Evolutionary conservation across 92 coral and sea anemone species (phyloP), one percentile per base, ranked within the genome.

Genomic region (Heliopora coerulea): DNA sequence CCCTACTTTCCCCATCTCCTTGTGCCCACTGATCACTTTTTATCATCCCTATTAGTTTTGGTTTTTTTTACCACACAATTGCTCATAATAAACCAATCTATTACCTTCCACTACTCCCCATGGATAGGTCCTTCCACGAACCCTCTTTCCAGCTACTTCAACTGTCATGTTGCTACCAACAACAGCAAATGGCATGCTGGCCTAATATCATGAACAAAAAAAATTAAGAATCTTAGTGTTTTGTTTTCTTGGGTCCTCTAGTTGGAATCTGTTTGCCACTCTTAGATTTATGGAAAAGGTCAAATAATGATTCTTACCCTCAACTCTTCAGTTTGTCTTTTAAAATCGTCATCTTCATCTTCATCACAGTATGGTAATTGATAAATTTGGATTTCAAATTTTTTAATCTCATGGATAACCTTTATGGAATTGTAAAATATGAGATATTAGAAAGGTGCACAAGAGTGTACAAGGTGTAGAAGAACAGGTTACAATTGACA

Each of bases 21-120:
- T n/a, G n/a, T n/a, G n/a, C n/a, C n/a, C n/a, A n/a, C n/a, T n/a
- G n/a, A n/a, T n/a, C n/a, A n/a, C n/a, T n/a, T n/a, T n/a, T n/a
- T n/a, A n/a, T n/a, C n/a, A n/a, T n/a, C n/a, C n/a, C n/a, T n/a
- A n/a, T n/a, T n/a, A n/a, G n/a, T n/a, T n/a, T n/a, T n/a, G 23
- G 31, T 24, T 33, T 52, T 19, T 50, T 63, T 33, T 24, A 31
- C 8, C 32, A 27, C 17, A 21, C 63, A 14, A 57, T 14, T 21
- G 14, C 3, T 14, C 21, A 54, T 54, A 21, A 15, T 26, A 64
- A 10, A 0, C n/a, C 14, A 29, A 0, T 14, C 44, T 20, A 56
- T 72, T 74, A 93, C 98, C 96, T 87, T 93, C 93, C 28, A 93
- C 98, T 29, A 93, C 98, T 1, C 98, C 98, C 98, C 98, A 93